Evolutionary conservation across 2,113 vertebrate genomes (phyloP).

Genomic region (Macquaria ambigua): DNA sequence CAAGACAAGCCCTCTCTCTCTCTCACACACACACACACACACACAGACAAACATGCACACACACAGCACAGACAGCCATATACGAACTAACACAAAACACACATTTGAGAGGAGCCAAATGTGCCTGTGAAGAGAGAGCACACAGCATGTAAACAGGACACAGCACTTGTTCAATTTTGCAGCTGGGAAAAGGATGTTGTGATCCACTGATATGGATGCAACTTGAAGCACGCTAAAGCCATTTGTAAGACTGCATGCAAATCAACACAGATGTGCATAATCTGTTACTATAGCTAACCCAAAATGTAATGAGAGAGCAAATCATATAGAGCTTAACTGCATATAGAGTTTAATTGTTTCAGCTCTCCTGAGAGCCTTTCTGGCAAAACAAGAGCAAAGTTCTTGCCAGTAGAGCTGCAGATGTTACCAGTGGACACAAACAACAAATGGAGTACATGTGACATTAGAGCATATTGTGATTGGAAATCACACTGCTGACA

Average conservation of each 20-base stretch:
- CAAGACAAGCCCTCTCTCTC: too few relatives aligned
- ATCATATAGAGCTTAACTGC: conserved; percentile 19
- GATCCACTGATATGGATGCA: conserved; percentile 7
- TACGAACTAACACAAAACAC: background rate
- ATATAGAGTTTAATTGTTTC: conserved; percentile 7
- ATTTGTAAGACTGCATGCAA: background rate
- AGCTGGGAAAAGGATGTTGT: background rate
- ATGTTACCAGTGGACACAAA: background rate
- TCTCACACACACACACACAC: too few relatives aligned
- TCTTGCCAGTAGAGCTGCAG: background rate
- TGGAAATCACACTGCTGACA: background rate
- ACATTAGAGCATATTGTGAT: background rate
- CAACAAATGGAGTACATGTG: background rate
- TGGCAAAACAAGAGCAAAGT: conserved; percentile 3
- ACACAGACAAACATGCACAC: too few relatives aligned
- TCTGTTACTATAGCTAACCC: background rate
- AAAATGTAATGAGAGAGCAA: conserved; percentile 23
- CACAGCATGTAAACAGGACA: background rate
- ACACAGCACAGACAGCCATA: background rate
- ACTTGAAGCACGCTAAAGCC: background rate
- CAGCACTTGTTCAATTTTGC: background rate
- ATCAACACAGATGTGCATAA: conserved; percentile 34
- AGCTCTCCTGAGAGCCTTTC: background rate
- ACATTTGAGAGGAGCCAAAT: background rate
- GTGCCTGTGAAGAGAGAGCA: background rate